phyloP scores from a whole-genome alignment of 2,113 vertebrate species.

The Pongo pygmaeus region DNA sequence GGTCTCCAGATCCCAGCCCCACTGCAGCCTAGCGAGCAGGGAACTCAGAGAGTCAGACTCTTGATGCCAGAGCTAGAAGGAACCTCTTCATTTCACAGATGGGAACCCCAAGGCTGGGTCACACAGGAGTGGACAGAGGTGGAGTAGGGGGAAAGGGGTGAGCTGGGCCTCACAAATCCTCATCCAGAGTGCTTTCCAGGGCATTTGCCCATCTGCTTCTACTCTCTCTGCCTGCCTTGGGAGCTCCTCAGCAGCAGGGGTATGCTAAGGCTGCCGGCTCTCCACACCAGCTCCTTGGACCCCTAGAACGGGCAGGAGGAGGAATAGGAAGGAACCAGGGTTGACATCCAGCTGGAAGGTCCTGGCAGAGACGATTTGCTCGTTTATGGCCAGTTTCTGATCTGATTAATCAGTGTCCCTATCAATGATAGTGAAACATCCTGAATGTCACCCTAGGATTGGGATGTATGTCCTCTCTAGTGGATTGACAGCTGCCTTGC shows the following conservation, averaged over 20 bases:
- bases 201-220: neutral
- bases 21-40: neutral
- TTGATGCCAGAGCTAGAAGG: neutral
- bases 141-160: neutral
- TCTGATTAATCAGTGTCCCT: neutral
- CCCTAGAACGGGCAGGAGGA: no score
- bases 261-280: neutral
- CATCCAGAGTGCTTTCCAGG: neutral
- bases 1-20: neutral
- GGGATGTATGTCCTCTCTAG: neutral
- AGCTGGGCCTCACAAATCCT: neutral
- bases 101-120: neutral
- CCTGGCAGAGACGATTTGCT: neutral
- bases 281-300: neutral
- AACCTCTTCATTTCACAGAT: neutral
- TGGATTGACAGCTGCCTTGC: neutral
- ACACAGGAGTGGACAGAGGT: accelerated
- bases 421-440: neutral
- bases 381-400: neutral
- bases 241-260: neutral
- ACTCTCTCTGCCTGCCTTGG: neutral
- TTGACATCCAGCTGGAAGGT: neutral
- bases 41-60: neutral
- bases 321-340: neutral
- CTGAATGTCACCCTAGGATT: neutral